phyloP scores from a whole-genome alignment of 53 echinoderm and acorn worm species.

The Paracentrotus lividus region DNA sequence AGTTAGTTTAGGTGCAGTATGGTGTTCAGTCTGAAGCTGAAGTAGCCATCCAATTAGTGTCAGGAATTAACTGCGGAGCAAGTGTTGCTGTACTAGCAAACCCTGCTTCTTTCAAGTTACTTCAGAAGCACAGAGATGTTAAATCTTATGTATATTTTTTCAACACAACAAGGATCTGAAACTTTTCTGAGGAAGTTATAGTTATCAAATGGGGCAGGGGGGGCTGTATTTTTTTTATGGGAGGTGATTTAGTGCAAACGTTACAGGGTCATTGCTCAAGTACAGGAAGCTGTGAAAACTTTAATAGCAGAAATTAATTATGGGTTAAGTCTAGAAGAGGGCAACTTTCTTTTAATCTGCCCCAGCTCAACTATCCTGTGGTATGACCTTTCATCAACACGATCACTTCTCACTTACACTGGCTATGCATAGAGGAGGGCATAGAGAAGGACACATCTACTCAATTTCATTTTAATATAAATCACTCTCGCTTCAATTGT shows the following conservation, averaged over 20 bases:
- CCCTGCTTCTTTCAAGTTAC: too few relatives aligned
- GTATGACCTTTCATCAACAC: conserved; percentile 28
- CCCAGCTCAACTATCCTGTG: neutral
- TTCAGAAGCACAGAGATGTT: too few relatives aligned
- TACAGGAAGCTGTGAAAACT: neutral
- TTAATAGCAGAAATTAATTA: neutral
- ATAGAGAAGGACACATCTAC: neutral
- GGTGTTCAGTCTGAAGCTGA: too few relatives aligned
- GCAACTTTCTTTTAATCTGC: conserved; percentile 28
- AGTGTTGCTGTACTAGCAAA: too few relatives aligned
- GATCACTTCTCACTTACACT: neutral
- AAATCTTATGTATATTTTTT: too few relatives aligned
- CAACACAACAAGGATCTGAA: too few relatives aligned
- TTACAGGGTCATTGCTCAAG: neutral
- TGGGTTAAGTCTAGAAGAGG: neutral
- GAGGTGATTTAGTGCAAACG: neutral
- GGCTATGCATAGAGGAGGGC: neutral
- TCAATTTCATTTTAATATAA: neutral
- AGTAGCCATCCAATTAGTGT: too few relatives aligned
- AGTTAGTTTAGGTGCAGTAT: too few relatives aligned
- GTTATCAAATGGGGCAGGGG: too few relatives aligned
- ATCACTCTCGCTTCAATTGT: neutral
- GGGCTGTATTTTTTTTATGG: too few relatives aligned
- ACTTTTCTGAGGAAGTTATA: too few relatives aligned
- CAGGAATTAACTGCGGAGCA: too few relatives aligned